A percentile compares a stretch with the other conserved stretches of the same genome.
These are phyloP conservation scores for Blastobasis adustella DNA, from an alignment of 2,888 invertebrate species.

Conservation along the genomic window DNA sequence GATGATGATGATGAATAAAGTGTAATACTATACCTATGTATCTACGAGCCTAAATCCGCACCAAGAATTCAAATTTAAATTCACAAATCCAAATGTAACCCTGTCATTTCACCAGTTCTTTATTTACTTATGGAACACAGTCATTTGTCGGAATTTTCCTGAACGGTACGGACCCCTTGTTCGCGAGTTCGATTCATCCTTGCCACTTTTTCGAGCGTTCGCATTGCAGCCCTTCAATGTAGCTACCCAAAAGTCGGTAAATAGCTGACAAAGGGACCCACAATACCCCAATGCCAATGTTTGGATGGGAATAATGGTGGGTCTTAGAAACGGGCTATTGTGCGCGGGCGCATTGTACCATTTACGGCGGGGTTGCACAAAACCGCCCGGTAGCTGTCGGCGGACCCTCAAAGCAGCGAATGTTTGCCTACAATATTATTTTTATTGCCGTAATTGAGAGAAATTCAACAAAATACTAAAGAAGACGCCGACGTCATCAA, in stretches of 20 bases:
- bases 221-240: slow-evolving; percentile 44
- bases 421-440: slow-evolving; percentile 70
- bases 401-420: slow-evolving; percentile 45
- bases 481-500: slow-evolving; percentile 38
- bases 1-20: too few relatives aligned
- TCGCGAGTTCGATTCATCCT: too few relatives aligned
- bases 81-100: too few relatives aligned
- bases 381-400: slow-evolving; percentile 67
- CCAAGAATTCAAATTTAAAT: too few relatives aligned
- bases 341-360: slow-evolving; percentile 49
- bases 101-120: too few relatives aligned
- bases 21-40: too few relatives aligned
- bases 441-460: slow-evolving; percentile 68
- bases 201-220: slow-evolving; percentile 27
- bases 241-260: slow-evolving; percentile 71
- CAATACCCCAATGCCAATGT: slow-evolving; percentile 69
- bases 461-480: slow-evolving; percentile 38
- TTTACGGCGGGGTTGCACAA: slow-evolving; percentile 55
- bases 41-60: too few relatives aligned
- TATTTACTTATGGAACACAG: too few relatives aligned
- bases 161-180: too few relatives aligned
- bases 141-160: too few relatives aligned
- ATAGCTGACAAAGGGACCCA: slow-evolving; percentile 60
- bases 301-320: slow-evolving; percentile 64
- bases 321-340: slow-evolving; percentile 57